Evolutionary conservation across 2,113 vertebrate species (phyloP), one percentile per base, ranked within the genome.

Genomic region (Isichthys henryi): DNA sequence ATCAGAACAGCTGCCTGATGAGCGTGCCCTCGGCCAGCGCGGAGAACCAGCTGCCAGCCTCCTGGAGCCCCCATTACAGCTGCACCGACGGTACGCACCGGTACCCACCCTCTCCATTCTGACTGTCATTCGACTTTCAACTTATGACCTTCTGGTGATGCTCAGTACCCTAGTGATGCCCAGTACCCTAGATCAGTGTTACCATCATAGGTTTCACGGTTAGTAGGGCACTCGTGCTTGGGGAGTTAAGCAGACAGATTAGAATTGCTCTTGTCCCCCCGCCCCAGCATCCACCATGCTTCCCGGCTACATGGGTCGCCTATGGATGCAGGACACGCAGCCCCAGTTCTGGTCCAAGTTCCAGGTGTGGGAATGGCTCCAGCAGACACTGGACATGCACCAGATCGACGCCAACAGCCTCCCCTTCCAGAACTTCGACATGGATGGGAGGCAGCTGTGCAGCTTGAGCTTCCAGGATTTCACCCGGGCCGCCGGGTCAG

Each of bases 291-390:
- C 95, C 0, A 87, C 92, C 90, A 80, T 93, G 90, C 93, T 93
- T 89, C 88, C 94, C 1, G 92, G 96, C 50, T 98, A 97, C 89
- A 94, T 96, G 15, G 95, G 96, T 93, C 95, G 96, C 17, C 95
- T 97, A 92, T 99, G 97, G 98, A 92, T 97, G 0, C 97, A 97
- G 77, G 96, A 96, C 19, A 91, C 96, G 88, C 97, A 97, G 66
- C 98, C 98, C 0, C 98, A 99, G 91, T 97, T 97, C 93, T 99
- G 98, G 98, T 97, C 94, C 88, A 99, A 99, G 89, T 98, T 96
- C 93, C 98, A 99, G 95, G 98, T 99, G 90, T 99, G 98, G 98
- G 98, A 99, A 62, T 99, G 98, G 98, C 96, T 99, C 92, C 98
- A 99, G 91, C 98, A 99, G 91, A 95, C 97, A 9, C 95, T 99